A percentile compares a stretch with the other conserved stretches of the same genome.
phyloP scores from a whole-genome alignment of 2,888 invertebrate species.

The Eupithecia exiguata region DNA sequence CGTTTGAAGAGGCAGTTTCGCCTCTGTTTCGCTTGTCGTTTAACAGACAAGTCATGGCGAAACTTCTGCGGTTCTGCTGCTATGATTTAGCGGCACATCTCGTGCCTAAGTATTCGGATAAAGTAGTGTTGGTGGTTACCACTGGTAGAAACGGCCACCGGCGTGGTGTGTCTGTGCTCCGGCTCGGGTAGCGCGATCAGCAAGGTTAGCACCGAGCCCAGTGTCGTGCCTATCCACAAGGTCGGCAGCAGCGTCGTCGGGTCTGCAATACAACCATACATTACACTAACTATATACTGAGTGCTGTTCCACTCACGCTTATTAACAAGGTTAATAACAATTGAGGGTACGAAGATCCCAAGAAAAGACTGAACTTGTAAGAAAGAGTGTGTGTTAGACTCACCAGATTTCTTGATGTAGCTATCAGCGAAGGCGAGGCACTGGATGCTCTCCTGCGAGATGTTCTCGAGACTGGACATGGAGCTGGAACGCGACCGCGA shows the following conservation, averaged over 20 bases:
- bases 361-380: neutral
- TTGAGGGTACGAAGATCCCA: neutral
- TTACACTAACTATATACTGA: neutral
- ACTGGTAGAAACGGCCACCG: conserved; percentile 94
- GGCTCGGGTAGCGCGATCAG: conserved; percentile 92
- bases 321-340: neutral
- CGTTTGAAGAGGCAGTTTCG: too few relatives aligned
- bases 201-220: conserved; percentile 97
- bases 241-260: conserved; percentile 92
- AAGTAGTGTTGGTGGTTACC: conserved; percentile 75
- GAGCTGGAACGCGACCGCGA: conserved; percentile 98
- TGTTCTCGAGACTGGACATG: conserved; percentile 98
- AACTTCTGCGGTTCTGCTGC: too few relatives aligned
- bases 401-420: conserved; percentile 97
- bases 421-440: conserved; percentile 98
- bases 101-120: too few relatives aligned
- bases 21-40: too few relatives aligned
- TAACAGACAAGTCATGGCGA: too few relatives aligned
- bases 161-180: conserved; percentile 92
- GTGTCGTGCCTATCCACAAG: conserved; percentile 98
- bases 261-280: conserved; percentile 83
- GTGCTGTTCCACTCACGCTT: neutral
- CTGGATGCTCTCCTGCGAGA: conserved; percentile 97
- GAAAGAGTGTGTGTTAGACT: conserved; percentile 49
- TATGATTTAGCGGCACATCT: too few relatives aligned